A percentile compares a stretch with the other conserved stretches of the same genome.
Evolutionary conservation across 2,888 invertebrate species (phyloP).

Genomic region (Hypsopygia costalis): DNA sequence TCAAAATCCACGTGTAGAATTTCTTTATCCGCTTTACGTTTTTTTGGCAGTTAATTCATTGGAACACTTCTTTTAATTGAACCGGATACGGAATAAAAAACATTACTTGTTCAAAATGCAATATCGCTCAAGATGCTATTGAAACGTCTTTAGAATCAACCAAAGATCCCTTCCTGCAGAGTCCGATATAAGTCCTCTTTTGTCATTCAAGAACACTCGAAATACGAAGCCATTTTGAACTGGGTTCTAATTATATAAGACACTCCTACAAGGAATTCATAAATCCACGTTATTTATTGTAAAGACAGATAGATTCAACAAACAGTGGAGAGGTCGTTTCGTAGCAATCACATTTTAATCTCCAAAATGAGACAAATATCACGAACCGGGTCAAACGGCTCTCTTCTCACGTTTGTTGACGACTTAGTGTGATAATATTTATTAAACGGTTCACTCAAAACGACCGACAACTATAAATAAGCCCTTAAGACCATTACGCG

Average conservation of each 20-base stretch:
- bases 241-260: conserved; percentile 65
- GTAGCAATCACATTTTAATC: conserved; percentile 70
- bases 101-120: conserved; percentile 45
- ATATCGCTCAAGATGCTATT: conserved; percentile 51
- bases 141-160: conserved; percentile 57
- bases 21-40: conserved; percentile 25
- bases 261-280: conserved; percentile 45
- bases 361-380: conserved; percentile 73
- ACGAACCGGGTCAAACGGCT: conserved; percentile 75
- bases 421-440: conserved; percentile 78
- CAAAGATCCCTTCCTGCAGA: conserved; percentile 47
- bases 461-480: conserved; percentile 71
- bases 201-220: conserved; percentile 68
- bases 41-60: conserved; percentile 33
- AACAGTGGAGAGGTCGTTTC: conserved; percentile 64
- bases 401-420: conserved; percentile 79
- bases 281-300: conserved; percentile 64
- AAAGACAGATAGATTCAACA: conserved; percentile 57
- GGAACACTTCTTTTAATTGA: conserved; percentile 44
- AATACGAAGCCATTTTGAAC: conserved; percentile 54
- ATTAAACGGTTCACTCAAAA: conserved; percentile 74
- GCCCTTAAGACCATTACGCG: conserved; percentile 67
- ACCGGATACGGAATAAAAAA: conserved; percentile 63
- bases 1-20: conserved; percentile 35
- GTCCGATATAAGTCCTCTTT: conserved; percentile 57